phyloP scores from a whole-genome alignment of 2,888 invertebrate genomes.

The Pegoplata infirma region DNA sequence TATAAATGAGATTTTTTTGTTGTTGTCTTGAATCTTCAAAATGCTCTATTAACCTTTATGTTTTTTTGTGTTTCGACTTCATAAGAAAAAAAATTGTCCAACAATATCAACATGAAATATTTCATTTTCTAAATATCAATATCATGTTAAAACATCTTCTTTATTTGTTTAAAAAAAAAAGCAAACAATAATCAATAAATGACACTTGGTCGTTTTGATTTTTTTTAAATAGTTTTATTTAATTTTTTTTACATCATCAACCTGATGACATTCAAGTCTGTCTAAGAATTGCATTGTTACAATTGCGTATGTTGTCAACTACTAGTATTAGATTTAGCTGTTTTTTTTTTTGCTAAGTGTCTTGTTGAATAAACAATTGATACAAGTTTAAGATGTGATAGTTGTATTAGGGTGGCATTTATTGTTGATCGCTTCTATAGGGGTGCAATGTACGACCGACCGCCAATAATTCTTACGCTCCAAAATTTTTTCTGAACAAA shows the following conservation, averaged over 20 bases:
- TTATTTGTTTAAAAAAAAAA: constrained; percentile 7
- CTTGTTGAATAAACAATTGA: background rate
- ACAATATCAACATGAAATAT: background rate
- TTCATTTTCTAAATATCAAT: constrained; percentile 6
- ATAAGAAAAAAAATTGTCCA: background rate
- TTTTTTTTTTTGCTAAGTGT: background rate
- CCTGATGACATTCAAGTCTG: constrained; percentile 40
- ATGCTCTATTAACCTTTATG: constrained; percentile 42
- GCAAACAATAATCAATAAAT: constrained; percentile 39
- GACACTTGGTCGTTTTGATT: constrained; percentile 28
- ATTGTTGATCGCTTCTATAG: too few relatives aligned
- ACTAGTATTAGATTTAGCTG: background rate
- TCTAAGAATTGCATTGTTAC: constrained; percentile 13
- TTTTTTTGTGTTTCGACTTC: background rate
- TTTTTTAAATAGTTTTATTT: background rate
- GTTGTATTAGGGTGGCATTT: too few relatives aligned
- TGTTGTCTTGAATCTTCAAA: constrained; percentile 3
- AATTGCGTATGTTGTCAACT: constrained; percentile 21
- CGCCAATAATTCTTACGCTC: too few relatives aligned
- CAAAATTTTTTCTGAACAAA: too few relatives aligned
- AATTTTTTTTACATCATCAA: background rate
- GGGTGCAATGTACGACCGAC: too few relatives aligned
- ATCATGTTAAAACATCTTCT: constrained; percentile 29
- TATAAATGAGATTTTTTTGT: background rate
- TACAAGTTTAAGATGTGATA: too few relatives aligned